Base-by-base conservation (phyloP, 2,113 vertebrate species). In the Perca flavescens region DNA sequence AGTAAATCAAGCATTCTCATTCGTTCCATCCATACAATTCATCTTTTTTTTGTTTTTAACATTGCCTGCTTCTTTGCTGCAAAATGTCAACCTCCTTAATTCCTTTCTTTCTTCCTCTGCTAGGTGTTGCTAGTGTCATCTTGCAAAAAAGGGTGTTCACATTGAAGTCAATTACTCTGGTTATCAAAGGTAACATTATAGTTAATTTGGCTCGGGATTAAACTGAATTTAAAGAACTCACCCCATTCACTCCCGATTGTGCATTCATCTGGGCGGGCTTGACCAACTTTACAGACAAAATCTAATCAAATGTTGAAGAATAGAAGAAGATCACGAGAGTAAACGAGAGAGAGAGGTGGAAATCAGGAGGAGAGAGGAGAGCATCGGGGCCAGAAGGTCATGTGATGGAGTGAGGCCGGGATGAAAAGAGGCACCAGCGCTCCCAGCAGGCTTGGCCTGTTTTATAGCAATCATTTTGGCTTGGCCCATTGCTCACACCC, bases 381-480 rank as follows among this genome's bases (percentile, higher is more conserved):
- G 53, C 66, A 65, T 82, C 68, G 36, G 75, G 81, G 81, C 84
- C 77, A 80, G 19, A 49, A 78, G 86, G 84, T 79, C 77, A 64
- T 76, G 74, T 80, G 76, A 90, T 84, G 85, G 74, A 92, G 66
- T 61, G 73, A 57, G 66, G 83, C 64, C 83, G 61, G 43, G 73
- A 90, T 86, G 60, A 85, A 71, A 83, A 85, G 77, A 72, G 71
- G 74, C 85, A 87, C 86, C 83, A 81, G 77, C 4, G 36, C 76
- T 91, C 86, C 87, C 89, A 89, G 80, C 88, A 89, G 89, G 83
- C 68, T 79, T 58, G 71, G 76, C 79, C 82, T 68, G 74, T 86
- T 93, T 93, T 84, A 85, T 81, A 77, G 80, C 80, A 79, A 83
- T 84, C 79, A 86, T 89, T 84, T 61, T 64, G 60, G 74, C 77